Evolutionary conservation across 2,888 invertebrate genomes (phyloP), one percentile per base, ranked within the genome.

Genomic region (Microplitis deprimator): DNA sequence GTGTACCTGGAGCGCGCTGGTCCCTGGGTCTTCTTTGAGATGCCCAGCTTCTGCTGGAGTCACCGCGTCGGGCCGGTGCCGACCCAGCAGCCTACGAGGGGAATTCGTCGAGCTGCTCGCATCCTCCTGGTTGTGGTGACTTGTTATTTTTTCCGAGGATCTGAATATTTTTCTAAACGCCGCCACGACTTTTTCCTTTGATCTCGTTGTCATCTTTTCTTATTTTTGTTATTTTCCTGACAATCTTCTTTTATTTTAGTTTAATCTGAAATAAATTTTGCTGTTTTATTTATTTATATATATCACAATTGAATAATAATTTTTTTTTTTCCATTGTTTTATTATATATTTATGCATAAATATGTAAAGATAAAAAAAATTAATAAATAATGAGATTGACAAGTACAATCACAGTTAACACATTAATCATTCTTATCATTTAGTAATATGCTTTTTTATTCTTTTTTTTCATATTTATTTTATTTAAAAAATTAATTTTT

Each of bases 131-230:
- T 94, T 94, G 29, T 90, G 50, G 13, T 50, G 50, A 13, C 50
- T 50, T 1, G 50, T 91, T 76, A 93, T 92, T 88, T 95, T 95
- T 86, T 94, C 93, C 17, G 94, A 92, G 68, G 94, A 93, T 82
- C 94, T 93, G 89, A 96, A 95, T 82, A 96, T 91, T 90, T 95
- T 95, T 83, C 94, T 92, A 90, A 96, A 94, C 72, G 95, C 95
- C 39, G 95, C 94, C 40, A 95, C 94, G 80, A 96, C 94, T 91
- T 95, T 95, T 87, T 96, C 95, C 90, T 95, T 95, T 50, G 95
- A 94, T 82, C 95, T 93, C 82, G 95, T 94, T 85, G 94, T 93
- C 95, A 95, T 95, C 59, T 74, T 79, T 50, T 6, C n/a, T 16
- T 20, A 2, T 70, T 20, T 13, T 10, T 6, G 13, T 41, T 59